phyloP scores from a whole-genome alignment of 2,113 vertebrate species.

The Mormyrus iriodes region DNA sequence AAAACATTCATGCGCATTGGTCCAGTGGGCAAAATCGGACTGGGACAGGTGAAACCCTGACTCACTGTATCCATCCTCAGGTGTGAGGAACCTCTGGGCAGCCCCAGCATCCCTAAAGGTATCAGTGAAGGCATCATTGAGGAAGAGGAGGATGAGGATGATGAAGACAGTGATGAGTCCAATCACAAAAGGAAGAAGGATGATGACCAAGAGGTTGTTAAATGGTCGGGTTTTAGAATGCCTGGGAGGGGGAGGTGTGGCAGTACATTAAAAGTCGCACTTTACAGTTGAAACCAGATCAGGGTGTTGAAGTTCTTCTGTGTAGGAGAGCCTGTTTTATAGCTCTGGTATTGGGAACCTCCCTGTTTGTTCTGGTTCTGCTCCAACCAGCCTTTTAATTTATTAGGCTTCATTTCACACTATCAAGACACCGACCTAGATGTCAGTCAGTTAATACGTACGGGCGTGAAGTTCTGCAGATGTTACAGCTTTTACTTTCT shows the following conservation, averaged over 20 bases:
- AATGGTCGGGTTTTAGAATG: background rate
- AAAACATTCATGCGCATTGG: background rate
- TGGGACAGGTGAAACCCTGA: background rate
- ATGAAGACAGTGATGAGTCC: conserved; percentile 67
- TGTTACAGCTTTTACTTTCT: background rate
- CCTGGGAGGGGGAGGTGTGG: background rate
- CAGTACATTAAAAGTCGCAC: background rate
- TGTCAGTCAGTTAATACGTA: background rate
- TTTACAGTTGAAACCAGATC: background rate
- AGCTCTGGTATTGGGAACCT: background rate
- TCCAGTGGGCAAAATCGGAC: background rate
- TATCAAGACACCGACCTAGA: background rate
- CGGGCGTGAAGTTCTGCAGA: background rate
- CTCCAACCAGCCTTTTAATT: background rate
- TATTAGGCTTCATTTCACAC: background rate
- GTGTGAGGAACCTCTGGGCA: conserved; percentile 74
- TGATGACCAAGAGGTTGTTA: conserved; percentile 79
- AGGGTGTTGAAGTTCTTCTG: background rate
- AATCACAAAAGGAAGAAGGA: conserved; percentile 91
- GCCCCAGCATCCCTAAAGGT: conserved; percentile 73
- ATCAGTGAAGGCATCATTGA: conserved; percentile 88
- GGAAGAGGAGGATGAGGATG: conserved; percentile 86
- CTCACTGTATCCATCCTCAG: conserved; percentile 44
- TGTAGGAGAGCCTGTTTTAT: background rate
- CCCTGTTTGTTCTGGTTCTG: background rate